These are phyloP conservation scores for Polymixis flavicincta DNA, from an alignment of 2,888 invertebrate genomes.

Conservation along the genomic window DNA sequence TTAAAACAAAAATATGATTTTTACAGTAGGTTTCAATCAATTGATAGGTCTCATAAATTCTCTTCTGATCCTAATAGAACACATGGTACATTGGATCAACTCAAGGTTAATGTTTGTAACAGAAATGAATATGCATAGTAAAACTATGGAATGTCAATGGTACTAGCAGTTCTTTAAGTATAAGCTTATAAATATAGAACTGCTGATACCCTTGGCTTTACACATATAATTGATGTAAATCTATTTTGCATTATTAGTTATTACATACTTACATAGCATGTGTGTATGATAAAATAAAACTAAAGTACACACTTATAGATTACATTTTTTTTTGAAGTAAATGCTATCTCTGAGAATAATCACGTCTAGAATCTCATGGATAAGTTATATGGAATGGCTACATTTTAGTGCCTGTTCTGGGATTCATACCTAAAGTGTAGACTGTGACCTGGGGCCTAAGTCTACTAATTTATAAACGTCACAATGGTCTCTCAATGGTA, in stretches of 20 bases:
- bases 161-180: neutral
- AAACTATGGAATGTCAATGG: slow-evolving; percentile 4
- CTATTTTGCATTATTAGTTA: slow-evolving; percentile 2
- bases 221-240: slow-evolving; percentile 1
- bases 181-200: neutral
- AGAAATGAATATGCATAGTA: neutral
- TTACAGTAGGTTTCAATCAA: neutral
- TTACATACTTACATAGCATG: neutral
- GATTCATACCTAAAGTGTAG: neutral
- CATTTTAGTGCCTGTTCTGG: neutral
- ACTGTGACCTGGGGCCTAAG: no score
- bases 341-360: neutral
- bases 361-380: neutral
- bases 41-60: neutral
- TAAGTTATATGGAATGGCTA: slow-evolving; percentile 5
- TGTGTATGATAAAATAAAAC: neutral
- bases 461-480: no score
- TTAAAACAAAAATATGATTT: neutral
- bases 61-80: neutral
- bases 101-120: neutral
- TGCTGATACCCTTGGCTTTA: neutral
- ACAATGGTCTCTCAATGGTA: no score
- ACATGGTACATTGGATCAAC: slow-evolving; percentile 2
- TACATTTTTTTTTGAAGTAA: slow-evolving; percentile 19
- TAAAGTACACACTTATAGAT: slow-evolving; percentile 9